Conservation (phyloP, 2,113 vertebrate species). For the Atherinomorus stipes region DNA sequence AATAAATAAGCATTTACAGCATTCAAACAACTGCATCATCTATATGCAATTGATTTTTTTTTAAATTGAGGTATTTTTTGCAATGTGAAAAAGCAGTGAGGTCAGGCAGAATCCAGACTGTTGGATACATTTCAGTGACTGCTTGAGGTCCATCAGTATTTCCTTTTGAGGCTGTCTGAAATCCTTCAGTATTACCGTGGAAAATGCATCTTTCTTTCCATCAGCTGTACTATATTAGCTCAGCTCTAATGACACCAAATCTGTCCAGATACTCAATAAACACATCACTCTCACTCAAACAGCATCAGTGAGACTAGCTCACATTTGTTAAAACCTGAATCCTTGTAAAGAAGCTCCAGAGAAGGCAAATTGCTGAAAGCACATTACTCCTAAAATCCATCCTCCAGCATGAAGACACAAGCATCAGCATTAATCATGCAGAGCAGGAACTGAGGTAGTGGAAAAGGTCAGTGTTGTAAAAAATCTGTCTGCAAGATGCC, state of each 20-base stretch:
- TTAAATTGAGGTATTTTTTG: conserved; percentile 16
- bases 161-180: conserved; percentile 59
- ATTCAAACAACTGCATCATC: not conserved
- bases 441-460: conserved; percentile 1
- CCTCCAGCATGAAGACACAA: conserved; percentile 7
- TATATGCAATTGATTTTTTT: not conserved
- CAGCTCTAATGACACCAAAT: conserved; percentile 45
- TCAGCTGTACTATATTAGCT: conserved; percentile 36
- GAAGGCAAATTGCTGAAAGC: not conserved
- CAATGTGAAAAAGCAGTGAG: conserved; percentile 10
- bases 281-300: conserved; percentile 33
- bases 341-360: conserved; percentile 1
- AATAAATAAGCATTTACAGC: too few relatives aligned
- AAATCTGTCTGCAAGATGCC: conserved; percentile 55
- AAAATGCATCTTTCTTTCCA: conserved; percentile 67
- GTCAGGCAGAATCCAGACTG: conserved; percentile 44
- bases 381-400: not conserved
- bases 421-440: conserved; percentile 40
- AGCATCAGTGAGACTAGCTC: not conserved
- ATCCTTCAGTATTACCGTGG: conserved; percentile 49
- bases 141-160: conserved; percentile 62
- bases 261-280: conserved; percentile 48
- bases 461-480: conserved; percentile 49
- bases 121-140: conserved; percentile 46
- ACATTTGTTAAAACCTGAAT: not conserved